Evolutionary conservation across 35 echinoderm and acorn worm species (phyloP), one percentile per base, ranked within the genome.

Genomic region (Lytechinus pictus): DNA sequence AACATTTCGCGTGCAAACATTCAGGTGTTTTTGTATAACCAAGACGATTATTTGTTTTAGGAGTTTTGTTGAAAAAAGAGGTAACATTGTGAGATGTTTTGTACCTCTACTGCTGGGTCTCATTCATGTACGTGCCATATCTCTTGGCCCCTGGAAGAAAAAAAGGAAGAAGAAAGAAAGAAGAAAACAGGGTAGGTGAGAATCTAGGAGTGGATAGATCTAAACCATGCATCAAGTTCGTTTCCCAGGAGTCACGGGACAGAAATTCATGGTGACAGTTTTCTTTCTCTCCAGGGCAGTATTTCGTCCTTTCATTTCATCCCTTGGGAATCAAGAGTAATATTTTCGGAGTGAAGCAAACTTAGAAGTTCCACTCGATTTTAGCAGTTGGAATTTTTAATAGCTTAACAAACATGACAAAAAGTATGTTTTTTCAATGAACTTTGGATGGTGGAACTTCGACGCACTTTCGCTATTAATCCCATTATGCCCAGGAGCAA

Each of bases 21-120:
- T 24, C 66, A 79, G 66, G 66, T 79, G 66, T 79, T 79, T n/a
- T 6, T 79, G 21, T n/a, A 79, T 79, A 79, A 16, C 21, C 19
- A 24, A 79, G 6, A 79, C 66, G 66, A 79, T 79, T 79, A 79
- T 79, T 79, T 79, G 66, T 79, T 79, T 24, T 79, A 79, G 66
- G 66, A 79, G 5, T 79, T 14, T 79, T 79, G 66, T 79, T 79
- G 66, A 79, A 79, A 79, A 79, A 79, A 79, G 66, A 79, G n/a
- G 66, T 79, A 79, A 79, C 66, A 79, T 79, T 79, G 66, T 79
- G 66, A 16, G 66, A 79, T 79, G 66, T 79, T 79, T 79, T 79
- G 66, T 79, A 79, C 14, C 66, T 79, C 33, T 79, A 79, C 16
- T 24, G n/a, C 66, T 24, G 66, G 19, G 6, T 79, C 19, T 79